These are phyloP conservation scores for Caenorhabditis doughertyi DNA, from an alignment of 2,888 invertebrate genomes.

Conservation along the genomic window DNA sequence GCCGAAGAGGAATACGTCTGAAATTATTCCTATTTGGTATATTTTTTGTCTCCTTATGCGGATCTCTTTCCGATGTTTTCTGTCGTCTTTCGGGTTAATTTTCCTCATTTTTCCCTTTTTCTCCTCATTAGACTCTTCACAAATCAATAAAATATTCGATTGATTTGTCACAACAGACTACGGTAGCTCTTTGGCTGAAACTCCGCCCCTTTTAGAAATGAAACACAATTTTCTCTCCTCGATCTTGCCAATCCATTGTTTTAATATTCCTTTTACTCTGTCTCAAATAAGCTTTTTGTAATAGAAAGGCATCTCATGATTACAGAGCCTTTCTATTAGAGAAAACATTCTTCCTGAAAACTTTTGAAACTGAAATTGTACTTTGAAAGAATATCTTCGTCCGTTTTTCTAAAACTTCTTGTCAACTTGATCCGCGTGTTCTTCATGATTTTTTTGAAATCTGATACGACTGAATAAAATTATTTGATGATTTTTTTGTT, in stretches of 20 bases:
- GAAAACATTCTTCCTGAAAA: neutral
- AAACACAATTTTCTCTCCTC: constrained; percentile 21
- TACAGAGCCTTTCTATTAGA: neutral
- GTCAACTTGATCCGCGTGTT: constrained; percentile 31
- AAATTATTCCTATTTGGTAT: neutral
- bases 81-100: constrained; percentile 34
- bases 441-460: neutral
- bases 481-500: neutral
- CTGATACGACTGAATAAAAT: neutral
- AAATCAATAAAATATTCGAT: constrained; percentile 9
- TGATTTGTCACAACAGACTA: constrained; percentile 17
- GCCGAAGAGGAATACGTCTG: constrained; percentile 64
- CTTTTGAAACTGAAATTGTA: constrained; percentile 15
- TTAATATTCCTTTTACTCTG: neutral
- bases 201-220: neutral
- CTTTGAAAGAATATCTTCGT: constrained; percentile 6
- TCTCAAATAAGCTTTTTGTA: neutral
- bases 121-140: constrained; percentile 1
- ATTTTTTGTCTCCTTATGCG: constrained; percentile 23
- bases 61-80: constrained; percentile 57
- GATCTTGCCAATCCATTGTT: constrained; percentile 11
- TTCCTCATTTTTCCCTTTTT: constrained; percentile 12
- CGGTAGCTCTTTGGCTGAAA: neutral
- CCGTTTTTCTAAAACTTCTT: constrained; percentile 14
- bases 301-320: neutral